These are phyloP conservation scores for Sebastolobus altivelis DNA, from an alignment of 2,797 vertebrate species.

Conservation along the genomic window DNA sequence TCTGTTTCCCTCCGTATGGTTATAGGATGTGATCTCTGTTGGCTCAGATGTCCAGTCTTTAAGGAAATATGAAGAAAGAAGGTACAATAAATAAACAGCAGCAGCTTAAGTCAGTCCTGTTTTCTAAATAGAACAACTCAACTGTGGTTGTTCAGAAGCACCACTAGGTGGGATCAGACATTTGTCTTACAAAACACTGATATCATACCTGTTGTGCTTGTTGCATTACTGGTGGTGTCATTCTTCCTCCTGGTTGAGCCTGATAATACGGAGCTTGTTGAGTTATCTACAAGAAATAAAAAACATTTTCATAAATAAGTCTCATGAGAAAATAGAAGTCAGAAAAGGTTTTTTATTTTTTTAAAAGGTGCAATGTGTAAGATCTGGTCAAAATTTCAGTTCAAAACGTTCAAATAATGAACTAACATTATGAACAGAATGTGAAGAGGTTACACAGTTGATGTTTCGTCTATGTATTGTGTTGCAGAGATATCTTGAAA, in stretches of 20 bases:
- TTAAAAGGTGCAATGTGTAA: not conserved
- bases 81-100: not conserved
- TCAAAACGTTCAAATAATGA: not conserved
- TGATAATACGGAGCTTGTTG: conserved; percentile 6
- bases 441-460: not conserved
- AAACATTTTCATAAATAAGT: not conserved
- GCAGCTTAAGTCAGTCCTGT: not conserved
- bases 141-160: not conserved
- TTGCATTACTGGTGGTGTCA: conserved; percentile 24
- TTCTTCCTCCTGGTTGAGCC: conserved; percentile 26
- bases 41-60: conserved; percentile 39
- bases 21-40: conserved; percentile 38
- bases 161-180: conserved; percentile 62
- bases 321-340: not conserved
- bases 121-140: not conserved
- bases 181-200: not conserved
- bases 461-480: not conserved
- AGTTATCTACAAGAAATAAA: conserved; percentile 21
- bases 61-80: not conserved
- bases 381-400: not conserved
- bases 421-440: not conserved
- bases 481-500: not conserved
- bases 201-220: conserved; percentile 52
- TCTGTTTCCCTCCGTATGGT: conserved; percentile 33
- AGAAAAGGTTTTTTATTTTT: not conserved